Base-by-base conservation (phyloP, 2,113 vertebrate species). In the Benitochromis conjunctus region DNA sequence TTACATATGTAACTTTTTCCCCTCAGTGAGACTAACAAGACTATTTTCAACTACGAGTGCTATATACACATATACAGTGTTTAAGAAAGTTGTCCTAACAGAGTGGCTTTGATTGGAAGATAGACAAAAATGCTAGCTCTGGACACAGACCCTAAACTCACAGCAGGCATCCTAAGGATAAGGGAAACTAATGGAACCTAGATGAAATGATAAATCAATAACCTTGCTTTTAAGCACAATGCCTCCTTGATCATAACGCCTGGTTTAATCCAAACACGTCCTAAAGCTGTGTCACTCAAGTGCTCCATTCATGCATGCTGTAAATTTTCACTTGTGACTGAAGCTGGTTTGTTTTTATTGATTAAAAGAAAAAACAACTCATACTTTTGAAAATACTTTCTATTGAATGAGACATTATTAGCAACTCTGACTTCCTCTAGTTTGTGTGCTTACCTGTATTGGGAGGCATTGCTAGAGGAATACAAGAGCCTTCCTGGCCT, bases 381-480 rank as follows among this genome's bases (percentile, higher is more conserved):
- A 55, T 21, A 55, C 29, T 34, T 54, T 36, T 24, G 7, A 78
- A 78, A 55, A 57, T 13, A 60, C n/a, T 56, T 3, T 43, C 9
- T 21, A 26, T 31, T 74, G 69, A 74, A 77, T 58, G 19, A 58
- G 3, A 26, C 38, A 48, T 13, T 26, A 48, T 26, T 26, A 58
- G n/a, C 54, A 71, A 21, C 56, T 56, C 54, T 86, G 62, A 16
- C 10, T 54, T 16, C n/a, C 21, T 24, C 12, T 29, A 11, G 83
- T 51, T 43, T 71, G 43, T 55, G 18, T 29, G 51, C 19, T 93
- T 96, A 99, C 98, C 98, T 95, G 96, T 64, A 19, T 90, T 77
- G 5, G 89, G 58, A 57, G 96, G 92, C 91, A 96, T 93, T 21
- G 93, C 92, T 16, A 99, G 90, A 7, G 95, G 97, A n/a, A 79